Evolutionary conservation across 2,113 vertebrate species (phyloP), one percentile per base, ranked within the genome.

Genomic region (Cochlearius cochlearius): DNA sequence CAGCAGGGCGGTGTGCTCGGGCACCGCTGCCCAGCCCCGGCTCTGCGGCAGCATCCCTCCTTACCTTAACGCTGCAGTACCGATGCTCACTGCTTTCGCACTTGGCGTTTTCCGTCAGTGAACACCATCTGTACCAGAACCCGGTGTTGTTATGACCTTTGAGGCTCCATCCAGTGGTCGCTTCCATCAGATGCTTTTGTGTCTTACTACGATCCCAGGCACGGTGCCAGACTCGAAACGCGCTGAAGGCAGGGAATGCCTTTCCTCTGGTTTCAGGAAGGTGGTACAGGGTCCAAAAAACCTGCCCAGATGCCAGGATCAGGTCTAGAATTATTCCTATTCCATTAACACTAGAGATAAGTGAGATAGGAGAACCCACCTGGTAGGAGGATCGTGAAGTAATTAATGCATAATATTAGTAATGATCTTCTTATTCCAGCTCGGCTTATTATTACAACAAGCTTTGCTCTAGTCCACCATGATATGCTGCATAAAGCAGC

Each of bases 131-230:
- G 69, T 67, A 92, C 60, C n/a, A 1, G 74, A 82, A 59, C 58
- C 2, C 0, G 20, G 43, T 36, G 27, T 50, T 50, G n/a, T 52
- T 85, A 32, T 38, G 87, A 93, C 97, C 92, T 95, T 94, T 86
- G 94, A 86, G 68, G 94, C 94, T 95, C 94, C 95, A 92, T 95
- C 96, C 96, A 96, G 92, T 80, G 90, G 96, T 53, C 6, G 13
- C 72, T 96, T 96, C 72, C 88, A 68, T 86, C 84, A 83, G 91
- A 62, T 56, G 82, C 86, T 82, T 81, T 81, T 66, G 75, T 74
- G 60, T 50, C 60, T 96, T 86, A 63, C 94, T 60, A 52, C 3
- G 6, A 74, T 90, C 74, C 45, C 45, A 68, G 90, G 94, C 90
- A 43, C 0, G 1, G 60, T 91, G 91, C 91, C 91, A 91, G 85